Evolutionary conservation across 2,888 invertebrate genomes (phyloP).

Genomic region (Melanchra persicariae): DNA sequence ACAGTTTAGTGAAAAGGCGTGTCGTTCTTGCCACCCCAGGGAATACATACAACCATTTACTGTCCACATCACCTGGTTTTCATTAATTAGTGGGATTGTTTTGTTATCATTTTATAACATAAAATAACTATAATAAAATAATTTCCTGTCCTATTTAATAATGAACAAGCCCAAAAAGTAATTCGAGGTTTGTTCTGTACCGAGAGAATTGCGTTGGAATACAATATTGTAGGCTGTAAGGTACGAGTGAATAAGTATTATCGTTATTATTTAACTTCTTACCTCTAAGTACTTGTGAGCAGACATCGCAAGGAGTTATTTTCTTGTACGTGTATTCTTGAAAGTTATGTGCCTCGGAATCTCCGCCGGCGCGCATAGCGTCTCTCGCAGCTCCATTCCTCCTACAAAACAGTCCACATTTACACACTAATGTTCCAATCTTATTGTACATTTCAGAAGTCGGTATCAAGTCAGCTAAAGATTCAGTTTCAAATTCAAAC

Average conservation of each 20-base stretch:
- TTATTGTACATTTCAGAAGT: constrained; percentile 30
- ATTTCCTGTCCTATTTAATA: constrained; percentile 11
- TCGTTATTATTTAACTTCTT: constrained; percentile 55
- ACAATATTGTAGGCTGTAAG: not conserved
- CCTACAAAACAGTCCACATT: constrained; percentile 84
- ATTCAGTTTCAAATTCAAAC: constrained; percentile 44
- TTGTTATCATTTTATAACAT: constrained; percentile 25
- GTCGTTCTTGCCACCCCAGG: constrained; percentile 32
- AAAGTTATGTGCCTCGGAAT: constrained; percentile 95
- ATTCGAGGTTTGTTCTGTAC: constrained; percentile 6
- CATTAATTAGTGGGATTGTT: constrained; percentile 48
- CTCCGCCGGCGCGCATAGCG: constrained; percentile 90
- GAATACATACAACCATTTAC: constrained; percentile 36
- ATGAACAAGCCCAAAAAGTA: constrained; percentile 12
- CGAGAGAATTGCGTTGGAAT: not conserved
- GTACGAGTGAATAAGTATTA: not conserved
- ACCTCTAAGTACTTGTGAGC: constrained; percentile 98
- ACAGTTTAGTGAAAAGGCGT: constrained; percentile 31
- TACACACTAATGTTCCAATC: constrained; percentile 43
- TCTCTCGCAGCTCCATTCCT: constrained; percentile 94
- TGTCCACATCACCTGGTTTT: constrained; percentile 23
- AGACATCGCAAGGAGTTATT: constrained; percentile 98
- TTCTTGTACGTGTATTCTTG: constrained; percentile 99
- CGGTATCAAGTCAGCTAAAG: constrained; percentile 33
- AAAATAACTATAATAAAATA: constrained; percentile 15